phyloP scores from a whole-genome alignment of 2,797 vertebrate species.

The Gymnothorax javanicus region DNA sequence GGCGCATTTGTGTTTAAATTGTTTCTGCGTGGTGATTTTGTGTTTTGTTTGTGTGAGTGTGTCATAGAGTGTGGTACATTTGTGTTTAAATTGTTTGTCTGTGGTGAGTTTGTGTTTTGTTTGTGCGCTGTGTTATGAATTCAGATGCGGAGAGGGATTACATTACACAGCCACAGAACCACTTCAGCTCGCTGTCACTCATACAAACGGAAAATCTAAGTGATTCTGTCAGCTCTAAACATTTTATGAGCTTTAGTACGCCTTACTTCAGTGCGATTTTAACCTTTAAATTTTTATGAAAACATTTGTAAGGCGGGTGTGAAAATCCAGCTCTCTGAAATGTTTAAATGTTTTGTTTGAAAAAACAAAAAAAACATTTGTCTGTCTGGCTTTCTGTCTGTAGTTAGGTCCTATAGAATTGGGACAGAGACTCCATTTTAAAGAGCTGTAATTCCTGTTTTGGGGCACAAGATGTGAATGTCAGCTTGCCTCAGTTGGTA shows the following conservation, averaged over 20 bases:
- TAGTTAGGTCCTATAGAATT: too few species aligned
- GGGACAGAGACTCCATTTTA: too few species aligned
- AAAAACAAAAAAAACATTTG: not conserved
- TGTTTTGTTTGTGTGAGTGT: not conserved
- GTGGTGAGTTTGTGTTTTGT: not conserved
- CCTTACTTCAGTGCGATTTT: not conserved
- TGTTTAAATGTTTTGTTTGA: not conserved
- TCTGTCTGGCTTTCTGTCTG: not conserved
- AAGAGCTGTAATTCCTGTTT: too few species aligned
- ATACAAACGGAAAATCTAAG: not conserved
- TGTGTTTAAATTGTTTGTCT: not conserved
- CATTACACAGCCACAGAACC: not conserved
- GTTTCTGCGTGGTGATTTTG: too few species aligned
- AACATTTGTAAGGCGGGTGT: slow-evolving; percentile 15
- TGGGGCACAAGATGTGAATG: too few species aligned
- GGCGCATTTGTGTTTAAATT: too few species aligned
- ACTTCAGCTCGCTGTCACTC: not conserved
- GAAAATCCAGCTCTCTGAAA: not conserved
- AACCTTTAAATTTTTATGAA: slow-evolving; percentile 26
- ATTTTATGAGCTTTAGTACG: not conserved
- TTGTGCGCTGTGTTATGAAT: not conserved
- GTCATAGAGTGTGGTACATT: not conserved
- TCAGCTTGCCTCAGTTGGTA: too few species aligned
- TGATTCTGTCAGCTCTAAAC: not conserved
- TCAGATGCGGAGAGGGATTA: not conserved